Evolutionary conservation across 2,113 vertebrate genomes (phyloP), one percentile per base, ranked within the genome.

Genomic region (Protobothrops mucrosquamatus): DNA sequence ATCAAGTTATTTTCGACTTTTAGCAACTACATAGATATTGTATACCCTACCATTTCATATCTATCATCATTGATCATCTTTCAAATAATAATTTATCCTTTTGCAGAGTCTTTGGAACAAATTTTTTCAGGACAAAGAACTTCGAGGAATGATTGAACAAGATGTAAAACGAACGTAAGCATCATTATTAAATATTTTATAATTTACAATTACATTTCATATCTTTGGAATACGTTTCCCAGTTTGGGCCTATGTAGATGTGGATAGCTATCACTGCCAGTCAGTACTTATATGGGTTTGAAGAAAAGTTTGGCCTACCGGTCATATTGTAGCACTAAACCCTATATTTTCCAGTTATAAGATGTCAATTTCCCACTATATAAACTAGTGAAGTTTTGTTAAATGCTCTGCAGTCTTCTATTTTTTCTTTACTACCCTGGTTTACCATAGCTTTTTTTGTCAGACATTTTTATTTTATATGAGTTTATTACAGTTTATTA

Each of bases 41-140:
- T 81, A 43, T 39, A 2, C 18, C 74, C 18, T 39, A 18, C 15
- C 6, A 22, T 1, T 39, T 81, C 18, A 95, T 95, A 87, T 56
- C 3, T 69, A 91, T 95, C 90, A 92, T 12, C 59, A 56, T 24
- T 95, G 92, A 56, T 48, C 64, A 18, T 92, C 34, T 91, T 94
- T 96, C 85, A 95, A 94, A 88, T 90, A 57, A 1, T 93, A 92
- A 7, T 97, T 97, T 96, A 96, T 85, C 11, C 91, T 94, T 95
- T 98, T 98, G 96, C 97, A 99, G 99, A 99, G 99, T 97, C 97
- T 98, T 95, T 98, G 98, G 98, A 99, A 99, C 97, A 98, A 98
- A 97, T 99, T 98, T 97, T 99, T 99, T 97, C 99, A 99, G 95
- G 99, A 99, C 97, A 99, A 99, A 98, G 99, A 99, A 96, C 98